A percentile compares a stretch with the other conserved stretches of the same genome.
Evolutionary conservation across 1,140 invertebrate species (phyloP).

Genomic region (Rhopalosiphum padi): DNA sequence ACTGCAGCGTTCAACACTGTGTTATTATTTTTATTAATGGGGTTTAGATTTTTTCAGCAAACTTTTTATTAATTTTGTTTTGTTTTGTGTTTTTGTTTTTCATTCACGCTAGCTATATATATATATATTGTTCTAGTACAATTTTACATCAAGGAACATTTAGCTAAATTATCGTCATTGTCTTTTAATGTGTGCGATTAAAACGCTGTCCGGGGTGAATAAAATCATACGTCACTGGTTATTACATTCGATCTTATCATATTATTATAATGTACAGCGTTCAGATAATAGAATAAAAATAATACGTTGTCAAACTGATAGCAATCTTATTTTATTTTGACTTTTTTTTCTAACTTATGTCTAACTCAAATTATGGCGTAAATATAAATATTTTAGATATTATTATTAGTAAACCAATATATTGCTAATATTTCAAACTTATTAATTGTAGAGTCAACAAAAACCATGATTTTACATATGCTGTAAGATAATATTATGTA

Average conservation of each 20-base stretch:
- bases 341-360: neutral
- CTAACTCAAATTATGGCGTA: too few relatives aligned
- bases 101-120: neutral
- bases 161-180: neutral
- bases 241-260: neutral
- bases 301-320: neutral
- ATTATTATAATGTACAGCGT: neutral
- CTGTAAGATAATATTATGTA: too few relatives aligned
- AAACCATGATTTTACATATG: neutral
- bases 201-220: neutral
- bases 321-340: neutral
- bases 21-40: neutral
- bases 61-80: neutral
- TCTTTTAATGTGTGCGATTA: neutral
- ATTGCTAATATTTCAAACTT: neutral
- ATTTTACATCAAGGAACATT: neutral
- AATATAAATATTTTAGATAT: neutral
- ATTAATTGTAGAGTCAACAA: neutral
- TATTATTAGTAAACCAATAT: too few relatives aligned
- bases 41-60: neutral
- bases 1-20: neutral
- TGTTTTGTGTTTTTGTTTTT: neutral
- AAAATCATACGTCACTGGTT: neutral
- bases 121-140: neutral
- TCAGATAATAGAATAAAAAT: neutral